Evolutionary conservation across 2,113 vertebrate species (phyloP).

Genomic region (crab-eating macaque (Macaca fascicularis)): T2T-MFA8v1.1 NC_088386.1:15366001-15366500

Average conservation of each 20-base stretch:
- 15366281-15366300: not conserved
- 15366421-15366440: not conserved
- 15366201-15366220: not conserved
- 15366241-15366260: not conserved
- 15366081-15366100: not conserved
- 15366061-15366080: not conserved
- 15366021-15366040: not conserved
- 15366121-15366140: not conserved
- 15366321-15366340: not conserved
- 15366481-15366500: not conserved
- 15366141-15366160: not conserved
- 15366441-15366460: not conserved
- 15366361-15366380: not conserved
- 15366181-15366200: not conserved
- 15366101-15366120: not conserved
- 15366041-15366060: not conserved
- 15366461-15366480: not conserved
- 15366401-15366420: not conserved
- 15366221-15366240: not conserved
- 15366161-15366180: not conserved
- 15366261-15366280: not conserved
- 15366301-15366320: not conserved
- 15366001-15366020: not conserved
- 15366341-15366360: not conserved
- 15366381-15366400: not conserved